Conservation (phyloP, 2,888 invertebrate genomes). For the Drosophila atripex region DNA sequence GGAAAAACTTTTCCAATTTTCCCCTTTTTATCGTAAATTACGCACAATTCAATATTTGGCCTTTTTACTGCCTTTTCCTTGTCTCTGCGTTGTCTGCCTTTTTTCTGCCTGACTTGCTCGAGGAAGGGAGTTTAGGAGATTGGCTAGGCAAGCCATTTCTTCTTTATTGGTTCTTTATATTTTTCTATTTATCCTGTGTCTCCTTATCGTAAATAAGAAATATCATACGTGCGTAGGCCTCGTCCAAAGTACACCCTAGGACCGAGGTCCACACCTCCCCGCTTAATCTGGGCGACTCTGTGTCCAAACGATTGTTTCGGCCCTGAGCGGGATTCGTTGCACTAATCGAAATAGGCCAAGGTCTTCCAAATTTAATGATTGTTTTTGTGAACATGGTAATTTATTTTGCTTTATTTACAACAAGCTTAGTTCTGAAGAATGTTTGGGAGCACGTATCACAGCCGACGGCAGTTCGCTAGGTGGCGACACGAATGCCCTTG, state of each 20-base stretch:
- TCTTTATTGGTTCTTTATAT: slow-evolving; percentile 61
- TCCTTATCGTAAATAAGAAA: slow-evolving; percentile 81
- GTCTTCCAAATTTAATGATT: slow-evolving; percentile 67
- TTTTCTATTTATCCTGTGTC: slow-evolving; percentile 76
- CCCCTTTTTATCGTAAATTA: slow-evolving; percentile 82
- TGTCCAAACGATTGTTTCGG: slow-evolving; percentile 64
- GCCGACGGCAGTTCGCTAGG: too few species aligned
- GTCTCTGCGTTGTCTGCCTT: slow-evolving; percentile 69
- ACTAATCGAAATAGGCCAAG: slow-evolving; percentile 66
- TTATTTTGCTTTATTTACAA: slow-evolving; percentile 69
- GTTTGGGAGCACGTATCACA: not conserved
- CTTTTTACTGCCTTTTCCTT: slow-evolving; percentile 69
- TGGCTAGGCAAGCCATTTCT: slow-evolving; percentile 26
- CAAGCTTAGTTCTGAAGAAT: not conserved
- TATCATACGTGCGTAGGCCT: slow-evolving; percentile 76
- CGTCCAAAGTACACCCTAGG: slow-evolving; percentile 1
- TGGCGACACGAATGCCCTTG: too few species aligned
- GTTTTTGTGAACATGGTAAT: slow-evolving; percentile 67
- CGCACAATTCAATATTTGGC: slow-evolving; percentile 80
- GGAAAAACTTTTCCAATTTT: slow-evolving; percentile 80
- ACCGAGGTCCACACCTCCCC: not conserved
- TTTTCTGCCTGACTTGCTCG: slow-evolving; percentile 72
- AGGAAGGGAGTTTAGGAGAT: slow-evolving; percentile 20
- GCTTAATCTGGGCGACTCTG: slow-evolving; percentile 3
- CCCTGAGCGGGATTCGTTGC: slow-evolving; percentile 5